phyloP scores from a whole-genome alignment of 2,113 vertebrate species.

The Nothocercus nigrocapillus region DNA sequence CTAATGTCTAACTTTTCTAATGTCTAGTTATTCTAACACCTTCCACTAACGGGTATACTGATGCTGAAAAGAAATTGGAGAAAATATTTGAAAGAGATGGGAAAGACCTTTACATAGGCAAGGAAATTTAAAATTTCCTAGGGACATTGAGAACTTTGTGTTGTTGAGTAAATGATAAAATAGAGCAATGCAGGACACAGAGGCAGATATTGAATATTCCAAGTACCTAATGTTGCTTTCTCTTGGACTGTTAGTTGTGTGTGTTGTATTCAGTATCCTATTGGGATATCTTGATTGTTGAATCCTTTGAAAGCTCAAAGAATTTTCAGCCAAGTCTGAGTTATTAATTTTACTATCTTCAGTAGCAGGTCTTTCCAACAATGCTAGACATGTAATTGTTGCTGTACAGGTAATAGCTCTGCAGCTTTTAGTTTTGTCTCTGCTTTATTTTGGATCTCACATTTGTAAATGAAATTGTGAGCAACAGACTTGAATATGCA shows the following conservation, averaged over 20 bases:
- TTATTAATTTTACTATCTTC: not conserved
- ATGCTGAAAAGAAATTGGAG: not conserved
- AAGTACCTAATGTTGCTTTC: not conserved
- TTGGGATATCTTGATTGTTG: not conserved
- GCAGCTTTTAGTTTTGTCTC: not conserved
- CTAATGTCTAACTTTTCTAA: not conserved
- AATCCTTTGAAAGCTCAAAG: not conserved
- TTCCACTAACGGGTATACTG: not conserved
- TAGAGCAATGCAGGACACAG: accelerated
- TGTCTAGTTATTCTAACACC: not conserved
- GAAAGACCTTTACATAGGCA: not conserved
- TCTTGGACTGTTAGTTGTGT: not conserved
- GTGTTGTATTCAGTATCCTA: not conserved
- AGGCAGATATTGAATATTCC: not conserved
- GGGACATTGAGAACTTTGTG: not conserved
- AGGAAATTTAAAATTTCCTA: not conserved
- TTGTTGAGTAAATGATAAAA: not conserved
- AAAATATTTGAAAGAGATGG: not conserved
- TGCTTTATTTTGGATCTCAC: not conserved
- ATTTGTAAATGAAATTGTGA: not conserved
- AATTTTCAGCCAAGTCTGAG: accelerated
- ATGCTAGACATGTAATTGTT: not conserved
- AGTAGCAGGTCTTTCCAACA: not conserved
- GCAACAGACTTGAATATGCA: not conserved
- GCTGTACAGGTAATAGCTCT: not conserved